Percentiles rank a stretch among this genome's conserved stretches.
Conservation (phyloP, 2,888 invertebrate species). For the Cheilosia vulpina region DNA sequence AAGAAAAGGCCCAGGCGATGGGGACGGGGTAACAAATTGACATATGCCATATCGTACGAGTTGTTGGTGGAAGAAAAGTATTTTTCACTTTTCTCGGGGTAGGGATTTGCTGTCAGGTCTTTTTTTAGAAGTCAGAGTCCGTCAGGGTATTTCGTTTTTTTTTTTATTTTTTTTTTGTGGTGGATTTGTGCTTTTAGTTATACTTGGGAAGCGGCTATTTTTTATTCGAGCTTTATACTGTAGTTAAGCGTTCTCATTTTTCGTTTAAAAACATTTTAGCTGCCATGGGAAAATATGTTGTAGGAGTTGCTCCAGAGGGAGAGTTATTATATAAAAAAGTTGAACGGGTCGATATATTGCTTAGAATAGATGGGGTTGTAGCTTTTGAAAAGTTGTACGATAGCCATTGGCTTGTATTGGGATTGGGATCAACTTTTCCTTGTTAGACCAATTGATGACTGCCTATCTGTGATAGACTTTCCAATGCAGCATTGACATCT, state of each 20-base stretch:
- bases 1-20: not conserved
- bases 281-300: not conserved
- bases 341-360: no score
- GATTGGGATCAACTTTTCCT: no score
- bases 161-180: not conserved
- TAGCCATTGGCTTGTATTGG: no score
- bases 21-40: slow-evolving; percentile 20
- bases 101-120: slow-evolving; percentile 27
- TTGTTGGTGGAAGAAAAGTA: slow-evolving; percentile 26
- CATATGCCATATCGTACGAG: slow-evolving; percentile 29
- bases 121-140: not conserved
- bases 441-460: no score
- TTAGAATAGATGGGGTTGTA: no score
- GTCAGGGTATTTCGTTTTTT: not conserved
- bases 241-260: not conserved
- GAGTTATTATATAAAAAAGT: no score
- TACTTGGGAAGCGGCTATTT: not conserved
- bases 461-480: no score
- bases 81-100: slow-evolving; percentile 40
- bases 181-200: no score
- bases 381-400: no score
- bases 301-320: not conserved
- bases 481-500: no score
- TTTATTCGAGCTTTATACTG: not conserved
- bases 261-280: not conserved